Conservation (phyloP, 1,140 invertebrate genomes). For the Dendrolimus kikuchii region DNA sequence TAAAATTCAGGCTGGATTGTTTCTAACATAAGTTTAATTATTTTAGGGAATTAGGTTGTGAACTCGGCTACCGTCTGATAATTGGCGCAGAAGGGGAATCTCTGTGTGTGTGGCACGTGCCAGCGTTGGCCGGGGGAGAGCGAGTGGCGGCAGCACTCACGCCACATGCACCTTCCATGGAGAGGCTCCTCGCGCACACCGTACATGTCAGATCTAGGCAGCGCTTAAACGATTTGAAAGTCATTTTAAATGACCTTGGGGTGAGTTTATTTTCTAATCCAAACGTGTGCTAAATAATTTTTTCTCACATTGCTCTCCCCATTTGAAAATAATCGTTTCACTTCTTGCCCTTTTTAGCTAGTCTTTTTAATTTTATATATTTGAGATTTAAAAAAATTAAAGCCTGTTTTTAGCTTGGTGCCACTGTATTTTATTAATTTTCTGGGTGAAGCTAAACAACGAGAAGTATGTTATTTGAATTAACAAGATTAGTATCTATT, state of each 20-base stretch:
- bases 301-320: no score
- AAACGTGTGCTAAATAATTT: no score
- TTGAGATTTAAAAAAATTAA: no score
- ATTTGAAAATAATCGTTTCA: no score
- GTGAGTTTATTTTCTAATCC: constrained; percentile 23
- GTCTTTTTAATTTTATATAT: no score
- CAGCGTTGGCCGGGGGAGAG: constrained; percentile 86
- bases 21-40: constrained; percentile 1
- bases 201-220: constrained; percentile 93
- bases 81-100: constrained; percentile 84
- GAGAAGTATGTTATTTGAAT: no score
- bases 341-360: no score
- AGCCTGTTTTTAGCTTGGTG: no score
- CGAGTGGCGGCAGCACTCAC: constrained; percentile 86
- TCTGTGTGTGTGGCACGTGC: constrained; percentile 89
- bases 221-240: constrained; percentile 87
- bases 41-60: constrained; percentile 83
- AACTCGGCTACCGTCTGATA: constrained; percentile 89
- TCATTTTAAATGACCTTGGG: constrained; percentile 69
- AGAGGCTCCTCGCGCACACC: constrained; percentile 96
- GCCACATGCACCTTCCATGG: constrained; percentile 93
- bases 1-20: no score
- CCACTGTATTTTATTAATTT: no score
- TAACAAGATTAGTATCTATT: no score
- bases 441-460: no score